These are phyloP conservation scores for Trachymyrmex septentrionalis DNA, from an alignment of 1,140 invertebrate genomes.

Conservation along the genomic window DNA sequence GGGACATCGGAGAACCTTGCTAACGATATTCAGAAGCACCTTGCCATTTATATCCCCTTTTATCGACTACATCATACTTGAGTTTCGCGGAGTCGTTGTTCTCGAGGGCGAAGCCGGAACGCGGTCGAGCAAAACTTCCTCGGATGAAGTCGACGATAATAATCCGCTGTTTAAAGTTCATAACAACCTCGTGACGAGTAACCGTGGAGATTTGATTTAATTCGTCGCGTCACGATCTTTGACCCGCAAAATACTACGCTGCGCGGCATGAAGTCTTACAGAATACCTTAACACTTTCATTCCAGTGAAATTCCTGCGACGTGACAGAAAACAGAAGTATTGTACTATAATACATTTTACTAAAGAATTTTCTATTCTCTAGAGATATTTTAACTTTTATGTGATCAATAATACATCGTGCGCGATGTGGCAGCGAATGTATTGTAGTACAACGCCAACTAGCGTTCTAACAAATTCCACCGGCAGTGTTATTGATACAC, in stretches of 20 bases:
- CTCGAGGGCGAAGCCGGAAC: slow-evolving; percentile 27
- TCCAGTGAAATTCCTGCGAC: background rate
- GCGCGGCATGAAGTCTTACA: background rate
- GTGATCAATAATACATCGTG: background rate
- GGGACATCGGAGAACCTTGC: slow-evolving; percentile 26
- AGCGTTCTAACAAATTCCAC: background rate
- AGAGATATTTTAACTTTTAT: background rate
- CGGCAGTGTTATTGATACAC: background rate
- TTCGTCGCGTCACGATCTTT: slow-evolving; percentile 46
- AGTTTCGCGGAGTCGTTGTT: slow-evolving; percentile 20
- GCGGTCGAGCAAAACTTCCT: slow-evolving; percentile 53
- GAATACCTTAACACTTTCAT: background rate
- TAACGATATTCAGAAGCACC: slow-evolving; percentile 60
- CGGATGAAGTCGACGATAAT: slow-evolving; percentile 49
- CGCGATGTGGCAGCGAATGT: too few species aligned
- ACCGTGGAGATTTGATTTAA: slow-evolving; percentile 53
- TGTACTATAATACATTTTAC: background rate
- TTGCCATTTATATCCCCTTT: slow-evolving; percentile 54
- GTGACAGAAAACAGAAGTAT: background rate
- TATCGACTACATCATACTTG: slow-evolving; percentile 38
- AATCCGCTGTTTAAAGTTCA: slow-evolving; percentile 59
- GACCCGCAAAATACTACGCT: background rate
- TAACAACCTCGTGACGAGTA: slow-evolving; percentile 50
- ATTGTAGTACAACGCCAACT: too few species aligned
- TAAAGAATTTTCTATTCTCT: background rate